phyloP scores from a whole-genome alignment of 1,140 invertebrate species.

The Ostrea denselamellosa region DNA sequence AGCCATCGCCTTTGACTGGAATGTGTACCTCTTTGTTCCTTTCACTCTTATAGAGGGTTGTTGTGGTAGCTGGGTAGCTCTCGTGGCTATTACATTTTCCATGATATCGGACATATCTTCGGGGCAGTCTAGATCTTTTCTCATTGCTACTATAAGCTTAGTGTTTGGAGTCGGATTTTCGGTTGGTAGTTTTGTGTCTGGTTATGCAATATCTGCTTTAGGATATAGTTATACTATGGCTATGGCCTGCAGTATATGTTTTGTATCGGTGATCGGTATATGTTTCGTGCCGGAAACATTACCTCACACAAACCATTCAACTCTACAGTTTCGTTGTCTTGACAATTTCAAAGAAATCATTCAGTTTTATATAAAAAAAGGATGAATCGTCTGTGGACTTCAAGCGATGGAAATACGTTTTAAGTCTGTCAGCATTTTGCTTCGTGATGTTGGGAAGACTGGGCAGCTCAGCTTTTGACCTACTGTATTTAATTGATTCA shows the following conservation, averaged over 20 bases:
- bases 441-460: conserved; percentile 28
- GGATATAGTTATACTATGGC: background rate
- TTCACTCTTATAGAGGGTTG: conserved; percentile 46
- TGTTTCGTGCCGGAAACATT: conserved; percentile 43
- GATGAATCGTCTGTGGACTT: background rate
- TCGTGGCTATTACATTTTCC: conserved; percentile 33
- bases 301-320: background rate
- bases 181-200: background rate
- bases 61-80: conserved; percentile 28
- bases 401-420: conserved; percentile 42
- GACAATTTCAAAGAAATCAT: background rate
- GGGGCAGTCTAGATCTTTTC: conserved; percentile 41
- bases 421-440: conserved; percentile 30
- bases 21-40: conserved; percentile 27
- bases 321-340: background rate
- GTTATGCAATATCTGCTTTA: background rate
- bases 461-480: conserved; percentile 27
- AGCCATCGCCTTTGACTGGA: conserved; percentile 24
- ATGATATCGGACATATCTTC: conserved; percentile 48
- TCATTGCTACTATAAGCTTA: conserved; percentile 38
- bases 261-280: conserved; percentile 41
- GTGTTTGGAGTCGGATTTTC: background rate
- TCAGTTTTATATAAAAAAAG: conserved; percentile 20
- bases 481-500: conserved; percentile 22
- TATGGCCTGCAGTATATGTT: background rate